phyloP scores from a whole-genome alignment of 2,797 vertebrate genomes.

The Chaunax sp. region DNA sequence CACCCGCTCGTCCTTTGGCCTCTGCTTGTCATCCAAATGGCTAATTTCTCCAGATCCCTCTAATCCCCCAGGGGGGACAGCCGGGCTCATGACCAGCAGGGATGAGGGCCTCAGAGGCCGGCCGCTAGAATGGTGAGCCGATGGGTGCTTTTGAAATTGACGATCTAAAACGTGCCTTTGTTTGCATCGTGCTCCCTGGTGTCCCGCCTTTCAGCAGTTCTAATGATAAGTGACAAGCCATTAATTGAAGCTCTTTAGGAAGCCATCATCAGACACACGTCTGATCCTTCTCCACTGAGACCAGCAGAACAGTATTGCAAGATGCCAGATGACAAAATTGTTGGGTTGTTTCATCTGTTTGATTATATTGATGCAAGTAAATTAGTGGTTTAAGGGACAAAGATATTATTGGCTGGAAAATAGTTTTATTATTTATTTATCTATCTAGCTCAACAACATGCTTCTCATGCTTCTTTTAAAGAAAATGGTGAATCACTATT shows the following conservation, averaged over 20 bases:
- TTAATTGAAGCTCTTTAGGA: slow-evolving; percentile 88
- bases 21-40: slow-evolving; percentile 92
- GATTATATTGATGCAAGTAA: slow-evolving; percentile 68
- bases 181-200: slow-evolving; percentile 87
- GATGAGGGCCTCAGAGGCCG: slow-evolving; percentile 87
- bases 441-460: slow-evolving; percentile 1
- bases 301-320: slow-evolving; percentile 50
- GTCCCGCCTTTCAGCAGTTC: slow-evolving; percentile 77
- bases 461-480: neutral
- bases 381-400: slow-evolving; percentile 30
- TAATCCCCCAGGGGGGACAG: slow-evolving; percentile 93
- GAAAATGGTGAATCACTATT: slow-evolving; percentile 26
- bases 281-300: slow-evolving; percentile 79
- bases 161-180: slow-evolving; percentile 90
- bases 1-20: slow-evolving; percentile 90
- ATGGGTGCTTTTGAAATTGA: slow-evolving; percentile 83
- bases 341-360: slow-evolving; percentile 65
- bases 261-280: slow-evolving; percentile 89
- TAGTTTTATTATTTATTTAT: slow-evolving; percentile 31
- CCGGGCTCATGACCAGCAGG: slow-evolving; percentile 87
- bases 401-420: slow-evolving; percentile 38
- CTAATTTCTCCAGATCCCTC: slow-evolving; percentile 90
- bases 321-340: slow-evolving; percentile 63
- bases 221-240: slow-evolving; percentile 89
- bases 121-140: slow-evolving; percentile 70